Conservation (phyloP, 2,113 vertebrate genomes). For the Amazona vittata region DNA sequence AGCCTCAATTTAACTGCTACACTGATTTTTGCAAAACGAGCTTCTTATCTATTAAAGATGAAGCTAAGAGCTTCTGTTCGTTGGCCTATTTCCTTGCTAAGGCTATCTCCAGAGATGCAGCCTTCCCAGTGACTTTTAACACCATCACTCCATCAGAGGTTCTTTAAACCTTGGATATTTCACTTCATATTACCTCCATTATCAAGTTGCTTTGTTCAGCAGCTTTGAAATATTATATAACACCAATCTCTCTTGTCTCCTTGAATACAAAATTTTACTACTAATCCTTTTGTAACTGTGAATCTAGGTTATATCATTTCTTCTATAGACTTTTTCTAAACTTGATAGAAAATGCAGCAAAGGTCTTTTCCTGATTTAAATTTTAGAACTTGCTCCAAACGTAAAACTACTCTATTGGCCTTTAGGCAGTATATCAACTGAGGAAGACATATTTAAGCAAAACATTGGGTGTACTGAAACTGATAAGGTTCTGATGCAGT, state of each 20-base stretch:
- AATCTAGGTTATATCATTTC: constrained; percentile 41
- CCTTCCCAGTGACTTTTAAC: constrained; percentile 39
- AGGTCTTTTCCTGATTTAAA: constrained; percentile 41
- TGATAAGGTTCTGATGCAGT: constrained; percentile 43
- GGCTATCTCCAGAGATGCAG: constrained; percentile 34
- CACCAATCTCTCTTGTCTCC: background rate
- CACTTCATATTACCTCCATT: constrained; percentile 48
- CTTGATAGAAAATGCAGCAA: constrained; percentile 38
- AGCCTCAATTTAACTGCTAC: background rate
- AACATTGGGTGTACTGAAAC: constrained; percentile 6
- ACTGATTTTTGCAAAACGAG: background rate
- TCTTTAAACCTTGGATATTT: constrained; percentile 56
- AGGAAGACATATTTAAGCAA: constrained; percentile 43
- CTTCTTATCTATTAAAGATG: constrained; percentile 53
- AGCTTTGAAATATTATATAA: constrained; percentile 57
- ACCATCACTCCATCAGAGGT: constrained; percentile 18
- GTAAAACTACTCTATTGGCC: constrained; percentile 22
- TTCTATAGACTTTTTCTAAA: background rate
- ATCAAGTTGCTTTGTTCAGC: constrained; percentile 59
- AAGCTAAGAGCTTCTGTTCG: background rate
- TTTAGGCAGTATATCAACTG: constrained; percentile 27
- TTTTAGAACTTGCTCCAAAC: constrained; percentile 47
- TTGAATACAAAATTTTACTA: constrained; percentile 33
- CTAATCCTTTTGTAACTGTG: constrained; percentile 27
- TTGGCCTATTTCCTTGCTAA: constrained; percentile 52